A percentile compares a stretch with the other conserved stretches of the same genome.
Conservation (phyloP, 2,797 vertebrate genomes). For the Acanthiza pusilla region DNA sequence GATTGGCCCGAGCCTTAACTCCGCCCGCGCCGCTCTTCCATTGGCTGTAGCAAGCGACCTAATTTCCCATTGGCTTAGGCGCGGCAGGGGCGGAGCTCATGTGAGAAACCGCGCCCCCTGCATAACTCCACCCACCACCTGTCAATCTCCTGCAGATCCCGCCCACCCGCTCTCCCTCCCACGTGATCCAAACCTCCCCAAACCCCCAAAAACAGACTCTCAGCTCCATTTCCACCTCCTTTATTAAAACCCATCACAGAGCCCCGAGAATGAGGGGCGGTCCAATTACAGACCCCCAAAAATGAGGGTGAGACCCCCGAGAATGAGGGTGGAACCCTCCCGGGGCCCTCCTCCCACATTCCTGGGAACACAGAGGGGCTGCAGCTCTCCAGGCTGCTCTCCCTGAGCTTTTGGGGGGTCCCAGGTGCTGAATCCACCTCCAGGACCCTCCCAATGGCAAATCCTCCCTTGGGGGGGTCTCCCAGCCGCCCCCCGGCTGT, state of each 20-base stretch:
- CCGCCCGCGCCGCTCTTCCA: not conserved
- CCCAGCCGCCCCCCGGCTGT: not conserved
- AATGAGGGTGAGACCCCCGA: not conserved
- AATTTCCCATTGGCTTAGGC: not conserved
- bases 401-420: not conserved
- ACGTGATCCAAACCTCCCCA: not conserved
- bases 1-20: not conserved
- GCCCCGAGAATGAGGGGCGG: not conserved
- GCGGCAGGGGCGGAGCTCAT: rapidly evolving
- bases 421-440: not conserved
- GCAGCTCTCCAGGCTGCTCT: too few relatives aligned
- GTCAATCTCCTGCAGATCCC: not conserved
- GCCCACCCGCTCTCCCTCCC: not conserved
- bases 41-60: not conserved
- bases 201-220: too few relatives aligned
- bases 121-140: rapidly evolving
- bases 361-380: not conserved
- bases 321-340: too few relatives aligned
- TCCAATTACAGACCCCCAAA: not conserved
- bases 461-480: not conserved
- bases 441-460: not conserved
- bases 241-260: not conserved
- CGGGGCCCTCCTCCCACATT: not conserved
- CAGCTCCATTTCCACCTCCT: not conserved
- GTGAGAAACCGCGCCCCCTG: rapidly evolving